A percentile compares a stretch with the other conserved stretches of the same genome.
Evolutionary conservation across 2,888 invertebrate genomes (phyloP).

Genomic region (Zeuzera pyrina): DNA sequence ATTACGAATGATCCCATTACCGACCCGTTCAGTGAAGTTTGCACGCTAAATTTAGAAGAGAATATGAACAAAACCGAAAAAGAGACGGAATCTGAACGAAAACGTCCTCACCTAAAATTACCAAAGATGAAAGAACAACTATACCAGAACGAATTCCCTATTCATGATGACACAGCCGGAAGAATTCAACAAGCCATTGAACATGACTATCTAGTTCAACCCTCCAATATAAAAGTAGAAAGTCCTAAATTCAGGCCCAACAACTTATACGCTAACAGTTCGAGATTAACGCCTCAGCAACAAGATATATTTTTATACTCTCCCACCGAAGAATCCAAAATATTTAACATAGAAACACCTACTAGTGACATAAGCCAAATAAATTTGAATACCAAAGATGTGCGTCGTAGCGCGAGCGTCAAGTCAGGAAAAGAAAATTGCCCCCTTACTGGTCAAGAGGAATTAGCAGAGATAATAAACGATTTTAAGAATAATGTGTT

Average conservation of each 20-base stretch:
- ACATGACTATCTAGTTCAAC: conserved; percentile 75
- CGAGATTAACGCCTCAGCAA: conserved; percentile 53
- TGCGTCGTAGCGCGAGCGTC: conserved; percentile 45
- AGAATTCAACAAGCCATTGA: conserved; percentile 66
- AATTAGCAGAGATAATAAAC: conserved; percentile 88
- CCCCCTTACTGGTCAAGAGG: conserved; percentile 76
- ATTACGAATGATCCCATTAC: conserved; percentile 23
- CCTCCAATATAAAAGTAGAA: conserved; percentile 75
- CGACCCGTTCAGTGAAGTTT: conserved; percentile 65
- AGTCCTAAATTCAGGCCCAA: conserved; percentile 64
- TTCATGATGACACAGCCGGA: conserved; percentile 40
- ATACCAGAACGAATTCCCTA: conserved; percentile 61
- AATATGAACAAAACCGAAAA: conserved; percentile 26
- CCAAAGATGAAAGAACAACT: conserved; percentile 61
- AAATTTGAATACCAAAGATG: conserved; percentile 55
- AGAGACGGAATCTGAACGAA: conserved; percentile 28
- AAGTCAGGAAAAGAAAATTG: conserved; percentile 56
- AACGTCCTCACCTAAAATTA: conserved; percentile 58
- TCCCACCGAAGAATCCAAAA: conserved; percentile 65
- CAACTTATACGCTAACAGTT: conserved; percentile 62
- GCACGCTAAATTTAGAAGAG: conserved; percentile 58
- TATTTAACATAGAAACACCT: conserved; percentile 59
- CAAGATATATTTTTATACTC: conserved; percentile 61
- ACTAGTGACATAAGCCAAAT: conserved; percentile 68
- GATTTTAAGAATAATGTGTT: conserved; percentile 93